Evolutionary conservation across 2,888 invertebrate genomes (phyloP), one percentile per base, ranked within the genome.

Genomic region (Leucoma salicis): DNA sequence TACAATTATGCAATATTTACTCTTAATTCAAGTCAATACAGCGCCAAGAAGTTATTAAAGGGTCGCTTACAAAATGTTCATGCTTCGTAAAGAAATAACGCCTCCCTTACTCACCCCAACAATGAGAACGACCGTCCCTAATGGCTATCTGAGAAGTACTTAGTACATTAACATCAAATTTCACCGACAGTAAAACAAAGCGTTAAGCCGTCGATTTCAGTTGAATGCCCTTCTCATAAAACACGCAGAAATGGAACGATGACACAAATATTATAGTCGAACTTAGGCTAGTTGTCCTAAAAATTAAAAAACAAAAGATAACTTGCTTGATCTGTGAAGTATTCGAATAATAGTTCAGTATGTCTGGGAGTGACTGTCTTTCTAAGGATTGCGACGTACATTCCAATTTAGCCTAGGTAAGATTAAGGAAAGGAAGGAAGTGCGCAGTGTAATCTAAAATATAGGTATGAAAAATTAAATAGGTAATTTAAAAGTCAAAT

Each of bases 171-270:
- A 65, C 68, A 69, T 72, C 62, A 68, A 74, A 67, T 66, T 67
- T 64, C 46, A 56, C 49, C 51, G 57, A 58, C 72, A 62, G 66
- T 76, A 75, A 72, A 72, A 66, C 69, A 66, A 68, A 72, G 63
- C 69, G 61, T 74, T 74, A 74, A 73, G 57, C 46, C 54, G 50
- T 57, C 50, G 53, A 60, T 69, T 63, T 53, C 48, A 43, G 21
- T 49, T 49, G 39, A 55, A 48, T 47, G 55, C 49, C 40, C 32
- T 42, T 41, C 40, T 12, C 53, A 63, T 67, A 70, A 69, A 70
- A 56, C 54, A 59, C 39, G 48, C 43, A 47, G 61, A 70, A 66
- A 46, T 58, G 54, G 68, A 63, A 47, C 63, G 58, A 42, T 47
- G 53, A 48, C 46, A 52, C 42, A 46, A 69, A 70, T 69, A 52